Evolutionary conservation across 2,888 invertebrate species (phyloP).

Genomic region (Sericinus montela): DNA sequence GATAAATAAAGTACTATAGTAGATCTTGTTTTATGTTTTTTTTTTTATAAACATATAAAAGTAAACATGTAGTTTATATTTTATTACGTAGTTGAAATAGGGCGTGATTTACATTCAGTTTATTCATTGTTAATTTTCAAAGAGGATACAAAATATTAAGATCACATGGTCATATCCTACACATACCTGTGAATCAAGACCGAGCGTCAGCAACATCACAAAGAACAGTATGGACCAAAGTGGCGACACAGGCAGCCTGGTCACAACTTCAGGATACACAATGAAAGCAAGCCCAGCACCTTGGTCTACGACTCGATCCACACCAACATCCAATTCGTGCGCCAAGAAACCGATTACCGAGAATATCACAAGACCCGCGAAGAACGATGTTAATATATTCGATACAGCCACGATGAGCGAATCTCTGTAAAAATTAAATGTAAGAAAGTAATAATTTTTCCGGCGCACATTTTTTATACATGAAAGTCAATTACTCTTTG

Average conservation of each 20-base stretch:
- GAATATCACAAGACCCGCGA: slow-evolving; percentile 89
- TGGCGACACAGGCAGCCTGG: slow-evolving; percentile 87
- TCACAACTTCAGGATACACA: slow-evolving; percentile 91
- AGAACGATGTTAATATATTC: slow-evolving; percentile 88
- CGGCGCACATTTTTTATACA: too few relatives aligned
- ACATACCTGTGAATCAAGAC: slow-evolving; percentile 83
- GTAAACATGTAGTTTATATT: too few relatives aligned
- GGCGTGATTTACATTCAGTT: too few relatives aligned
- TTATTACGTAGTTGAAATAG: too few relatives aligned
- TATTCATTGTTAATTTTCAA: too few relatives aligned
- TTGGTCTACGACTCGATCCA: slow-evolving; percentile 86
- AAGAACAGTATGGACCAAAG: slow-evolving; percentile 91
- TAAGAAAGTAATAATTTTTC: neutral
- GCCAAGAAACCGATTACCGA: slow-evolving; percentile 90
- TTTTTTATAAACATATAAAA: too few relatives aligned
- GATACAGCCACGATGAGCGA: slow-evolving; percentile 87
- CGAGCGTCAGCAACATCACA: slow-evolving; percentile 86
- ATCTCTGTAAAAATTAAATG: slow-evolving; percentile 72
- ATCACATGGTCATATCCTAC: too few relatives aligned
- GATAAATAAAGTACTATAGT: too few relatives aligned
- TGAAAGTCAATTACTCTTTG: too few relatives aligned
- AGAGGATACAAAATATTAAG: too few relatives aligned
- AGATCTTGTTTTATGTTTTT: too few relatives aligned
- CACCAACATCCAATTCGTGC: slow-evolving; percentile 83
- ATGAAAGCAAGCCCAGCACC: slow-evolving; percentile 90